Percentiles rank a stretch among this genome's conserved stretches.
phyloP scores from a whole-genome alignment of 2,888 invertebrate genomes.

The Rhamnusium bicolor region DNA sequence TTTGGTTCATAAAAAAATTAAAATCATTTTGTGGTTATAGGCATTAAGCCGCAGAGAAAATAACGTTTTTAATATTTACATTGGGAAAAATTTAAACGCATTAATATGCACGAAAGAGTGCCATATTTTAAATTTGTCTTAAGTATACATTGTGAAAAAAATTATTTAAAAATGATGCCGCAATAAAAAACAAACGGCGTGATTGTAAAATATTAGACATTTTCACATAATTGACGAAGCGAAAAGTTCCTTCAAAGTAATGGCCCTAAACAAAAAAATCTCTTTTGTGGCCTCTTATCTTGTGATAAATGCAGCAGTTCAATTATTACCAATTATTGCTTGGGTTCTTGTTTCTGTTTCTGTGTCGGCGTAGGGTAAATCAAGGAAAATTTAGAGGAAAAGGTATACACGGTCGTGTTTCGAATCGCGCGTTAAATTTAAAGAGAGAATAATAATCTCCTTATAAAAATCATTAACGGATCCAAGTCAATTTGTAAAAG shows the following conservation, averaged over 20 bases:
- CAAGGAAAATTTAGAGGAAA: not conserved
- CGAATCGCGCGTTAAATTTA: not conserved
- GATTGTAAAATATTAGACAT: too few relatives aligned
- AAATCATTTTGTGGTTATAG: too few relatives aligned
- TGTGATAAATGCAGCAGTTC: conserved; percentile 1
- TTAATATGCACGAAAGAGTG: too few relatives aligned
- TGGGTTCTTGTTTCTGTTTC: not conserved
- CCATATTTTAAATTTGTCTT: too few relatives aligned
- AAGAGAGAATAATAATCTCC: conserved; percentile 2
- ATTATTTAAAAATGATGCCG: not conserved
- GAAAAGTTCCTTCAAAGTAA: not conserved
- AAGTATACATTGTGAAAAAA: too few relatives aligned
- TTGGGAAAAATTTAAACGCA: too few relatives aligned
- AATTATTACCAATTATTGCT: conserved; percentile 12
- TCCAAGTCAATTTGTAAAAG: conserved; percentile 1
- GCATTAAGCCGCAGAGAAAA: too few relatives aligned
- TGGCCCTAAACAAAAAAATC: not conserved
- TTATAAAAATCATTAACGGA: conserved; percentile 12
- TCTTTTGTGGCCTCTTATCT: not conserved
- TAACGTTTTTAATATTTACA: too few relatives aligned
- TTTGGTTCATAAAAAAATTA: too few relatives aligned
- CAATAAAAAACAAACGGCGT: not conserved
- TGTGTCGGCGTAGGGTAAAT: not conserved
- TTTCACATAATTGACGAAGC: not conserved
- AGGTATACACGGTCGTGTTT: not conserved